Conservation (phyloP, 2,113 vertebrate species). For the human region GRCh38 chr14:38147001-38147500, state of each 20-base stretch:
- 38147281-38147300: not conserved
- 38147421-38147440: not conserved
- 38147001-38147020: constrained; percentile 11
- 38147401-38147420: not conserved
- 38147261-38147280: not conserved
- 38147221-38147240: not conserved
- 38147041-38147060: constrained; percentile 25
- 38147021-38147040: constrained; percentile 1
- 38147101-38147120: not conserved
- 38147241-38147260: not conserved
- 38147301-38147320: not conserved
- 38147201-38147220: not conserved
- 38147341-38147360: not conserved
- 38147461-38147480: not conserved
- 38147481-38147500: not conserved
- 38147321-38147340: not conserved
- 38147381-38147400: constrained; percentile 7
- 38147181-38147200: not conserved
- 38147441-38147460: not conserved
- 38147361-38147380: constrained; percentile 2
- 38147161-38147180: not conserved
- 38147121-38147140: not conserved
- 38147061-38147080: not conserved
- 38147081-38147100: not conserved
- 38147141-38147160: not conserved